phyloP scores from a whole-genome alignment of 2,888 invertebrate genomes.

The Altica lythri region DNA sequence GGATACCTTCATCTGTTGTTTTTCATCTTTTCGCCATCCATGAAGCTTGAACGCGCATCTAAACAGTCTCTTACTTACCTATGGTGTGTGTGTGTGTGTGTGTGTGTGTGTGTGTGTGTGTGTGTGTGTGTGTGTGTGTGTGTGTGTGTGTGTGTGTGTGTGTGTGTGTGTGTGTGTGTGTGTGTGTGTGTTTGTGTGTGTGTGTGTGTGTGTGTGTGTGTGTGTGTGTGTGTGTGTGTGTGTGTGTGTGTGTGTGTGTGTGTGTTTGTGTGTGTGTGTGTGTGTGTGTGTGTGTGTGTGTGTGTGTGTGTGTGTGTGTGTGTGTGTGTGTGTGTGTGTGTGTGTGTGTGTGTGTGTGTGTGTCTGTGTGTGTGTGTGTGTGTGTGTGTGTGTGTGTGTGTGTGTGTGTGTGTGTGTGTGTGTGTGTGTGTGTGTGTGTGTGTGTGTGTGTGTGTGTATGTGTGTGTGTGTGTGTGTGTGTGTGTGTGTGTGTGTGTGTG shows the following conservation, averaged over 20 bases:
- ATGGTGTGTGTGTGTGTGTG: constrained; percentile 18
- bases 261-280: constrained; percentile 17
- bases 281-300: constrained; percentile 19
- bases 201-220: constrained; percentile 18
- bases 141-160: constrained; percentile 18
- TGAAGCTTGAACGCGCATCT: too few relatives aligned
- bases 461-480: constrained; percentile 21
- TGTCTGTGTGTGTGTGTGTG: constrained; percentile 18
- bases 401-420: constrained; percentile 19
- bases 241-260: constrained; percentile 19
- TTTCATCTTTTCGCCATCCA: too few relatives aligned
- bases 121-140: constrained; percentile 19
- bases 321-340: constrained; percentile 18
- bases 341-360: constrained; percentile 19
- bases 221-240: constrained; percentile 19
- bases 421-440: constrained; percentile 20
- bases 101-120: constrained; percentile 19
- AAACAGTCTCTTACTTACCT: too few relatives aligned
- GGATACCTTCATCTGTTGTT: too few relatives aligned
- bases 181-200: constrained; percentile 18
- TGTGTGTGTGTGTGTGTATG: constrained; percentile 20
- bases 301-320: constrained; percentile 19
- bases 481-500: constrained; percentile 18
- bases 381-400: constrained; percentile 18
- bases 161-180: constrained; percentile 19